Conservation (phyloP, 92 coral and sea anemone species). For the Siderastrea siderea region DNA sequence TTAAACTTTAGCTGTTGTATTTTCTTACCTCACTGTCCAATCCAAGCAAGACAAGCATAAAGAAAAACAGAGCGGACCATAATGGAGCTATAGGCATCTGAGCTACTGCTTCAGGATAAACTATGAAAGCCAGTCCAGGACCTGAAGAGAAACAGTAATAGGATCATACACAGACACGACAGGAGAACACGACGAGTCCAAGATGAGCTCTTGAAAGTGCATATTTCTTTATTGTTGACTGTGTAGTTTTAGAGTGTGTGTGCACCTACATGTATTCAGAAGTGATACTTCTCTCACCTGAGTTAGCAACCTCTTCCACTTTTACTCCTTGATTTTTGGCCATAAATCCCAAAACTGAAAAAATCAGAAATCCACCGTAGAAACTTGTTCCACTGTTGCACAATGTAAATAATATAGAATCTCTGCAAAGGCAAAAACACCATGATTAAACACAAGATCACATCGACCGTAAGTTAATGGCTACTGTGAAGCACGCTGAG, state of each 20-base stretch:
- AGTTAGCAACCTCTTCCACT: constrained; percentile 43
- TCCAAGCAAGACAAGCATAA: constrained; percentile 59
- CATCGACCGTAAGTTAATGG: too few relatives aligned
- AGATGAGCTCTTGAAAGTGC: too few relatives aligned
- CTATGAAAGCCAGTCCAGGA: constrained; percentile 65
- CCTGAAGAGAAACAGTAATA: constrained; percentile 9
- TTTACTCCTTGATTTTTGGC: constrained; percentile 55
- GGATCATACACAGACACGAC: too few relatives aligned
- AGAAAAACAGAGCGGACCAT: constrained; percentile 61
- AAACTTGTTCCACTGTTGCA: constrained; percentile 71
- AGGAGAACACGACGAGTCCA: too few relatives aligned
- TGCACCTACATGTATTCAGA: too few relatives aligned
- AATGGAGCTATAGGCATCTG: constrained; percentile 70
- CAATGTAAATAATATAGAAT: constrained; percentile 42
- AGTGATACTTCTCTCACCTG: background rate
- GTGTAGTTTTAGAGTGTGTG: too few relatives aligned
- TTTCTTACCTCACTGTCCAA: constrained; percentile 60
- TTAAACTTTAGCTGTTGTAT: background rate
- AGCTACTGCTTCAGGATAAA: constrained; percentile 68
- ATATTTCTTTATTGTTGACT: too few relatives aligned
- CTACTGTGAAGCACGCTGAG: too few relatives aligned
- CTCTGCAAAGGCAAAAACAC: constrained; percentile 11
- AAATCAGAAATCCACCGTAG: constrained; percentile 62
- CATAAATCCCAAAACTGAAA: constrained; percentile 63
- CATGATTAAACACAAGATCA: too few relatives aligned